Conservation (phyloP, 2,888 invertebrate species). For the Sipha maydis region DNA sequence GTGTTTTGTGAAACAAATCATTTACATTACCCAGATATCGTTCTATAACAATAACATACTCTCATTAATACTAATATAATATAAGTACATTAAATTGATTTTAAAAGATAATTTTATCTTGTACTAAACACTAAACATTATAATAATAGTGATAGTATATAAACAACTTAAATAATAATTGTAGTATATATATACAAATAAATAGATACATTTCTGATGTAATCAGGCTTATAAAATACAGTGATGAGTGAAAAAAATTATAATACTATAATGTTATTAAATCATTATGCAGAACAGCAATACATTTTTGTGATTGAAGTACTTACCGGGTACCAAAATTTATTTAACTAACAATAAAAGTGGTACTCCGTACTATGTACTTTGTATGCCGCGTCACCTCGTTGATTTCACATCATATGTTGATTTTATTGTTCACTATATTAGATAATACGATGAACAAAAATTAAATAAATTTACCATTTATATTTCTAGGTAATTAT, state of each 20-base stretch:
- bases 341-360: not conserved
- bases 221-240: not conserved
- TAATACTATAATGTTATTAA: not conserved
- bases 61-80: no score
- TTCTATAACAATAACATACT: no score
- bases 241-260: not conserved
- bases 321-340: not conserved
- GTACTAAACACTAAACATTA: no score
- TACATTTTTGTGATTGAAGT: not conserved
- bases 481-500: not conserved
- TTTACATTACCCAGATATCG: no score
- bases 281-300: not conserved
- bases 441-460: not conserved
- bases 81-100: no score
- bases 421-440: slow-evolving; percentile 15
- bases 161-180: no score
- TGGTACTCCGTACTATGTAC: not conserved
- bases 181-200: no score
- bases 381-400: not conserved
- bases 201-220: no score
- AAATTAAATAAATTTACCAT: not conserved
- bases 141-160: no score
- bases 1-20: no score
- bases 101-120: no score
- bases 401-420: not conserved